Base-by-base conservation (phyloP, 2,113 vertebrate species). In the Pseudopodoces humilis region DNA sequence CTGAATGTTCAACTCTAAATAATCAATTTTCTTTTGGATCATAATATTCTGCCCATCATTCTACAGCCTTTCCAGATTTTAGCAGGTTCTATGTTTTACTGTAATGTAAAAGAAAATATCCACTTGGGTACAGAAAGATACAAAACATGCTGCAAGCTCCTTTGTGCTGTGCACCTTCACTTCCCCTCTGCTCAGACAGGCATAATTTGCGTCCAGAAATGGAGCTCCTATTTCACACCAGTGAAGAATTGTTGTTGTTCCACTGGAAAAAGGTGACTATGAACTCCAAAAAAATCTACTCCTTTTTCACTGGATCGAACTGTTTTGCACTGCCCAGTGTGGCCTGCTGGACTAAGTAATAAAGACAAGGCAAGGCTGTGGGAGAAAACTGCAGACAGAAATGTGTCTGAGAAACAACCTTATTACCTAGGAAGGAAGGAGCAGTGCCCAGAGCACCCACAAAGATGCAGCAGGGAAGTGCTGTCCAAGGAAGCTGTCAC, bases 61-160 rank as follows among this genome's bases (percentile, higher is more conserved):
- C 91, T 84, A 86, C 83, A 86, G 30, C 37, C 50, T n/a, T 68
- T 80, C 56, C 83, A 81, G 50, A 80, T 74, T 75, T 50, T 35
- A 69, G 46, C 53, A 71, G 53, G 82, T 78, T 96, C 92, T 92
- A 14, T 87, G 63, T 89, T 93, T 46, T 50, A 50, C 67, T 89
- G 8, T 63, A 82, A 84, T 16, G 28, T 43, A 68, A 56, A 74
- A 60, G 81, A 91, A 95, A 96, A n/a, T 88, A 50, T 81, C 75
- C 65, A 21, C 82, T 41, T 70, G 4, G 2, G 65, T 37, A 77
- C 46, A 76, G 77, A 44, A 68, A 44, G 47, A 68, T 69, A 44
- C 21, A 88, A 74, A 95, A 79, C 15, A 11, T 15, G 62, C 50
- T 77, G 1, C 20, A 15, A 68, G 55, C 62, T 86, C n/a, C 63